Evolutionary conservation across 2,797 vertebrate genomes (phyloP).

Genomic region (Acanthurus leucopareius): DNA sequence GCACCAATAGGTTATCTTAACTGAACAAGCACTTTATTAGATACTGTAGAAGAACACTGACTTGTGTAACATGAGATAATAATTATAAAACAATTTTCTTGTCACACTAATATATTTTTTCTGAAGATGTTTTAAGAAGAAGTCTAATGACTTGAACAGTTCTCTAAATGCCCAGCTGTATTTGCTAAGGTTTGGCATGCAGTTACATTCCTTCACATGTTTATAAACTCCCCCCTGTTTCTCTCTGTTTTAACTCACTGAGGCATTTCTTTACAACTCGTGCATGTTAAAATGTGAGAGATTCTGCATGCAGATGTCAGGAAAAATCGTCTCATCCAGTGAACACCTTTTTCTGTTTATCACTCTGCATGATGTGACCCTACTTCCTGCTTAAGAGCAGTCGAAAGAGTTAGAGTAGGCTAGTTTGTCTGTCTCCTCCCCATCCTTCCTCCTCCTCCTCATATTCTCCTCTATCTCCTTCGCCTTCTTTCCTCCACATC

Average conservation of each 20-base stretch:
- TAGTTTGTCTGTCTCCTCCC: constrained; percentile 57
- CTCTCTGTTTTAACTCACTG: neutral
- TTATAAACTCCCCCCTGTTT: neutral
- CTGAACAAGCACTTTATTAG: constrained; percentile 13
- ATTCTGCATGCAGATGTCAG: constrained; percentile 33
- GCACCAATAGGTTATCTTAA: neutral
- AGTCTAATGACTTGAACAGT: neutral
- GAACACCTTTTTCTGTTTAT: constrained; percentile 3
- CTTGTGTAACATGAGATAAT: constrained; percentile 4
- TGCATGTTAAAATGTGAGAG: constrained; percentile 14
- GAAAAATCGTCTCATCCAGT: constrained; percentile 3
- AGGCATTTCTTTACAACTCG: constrained; percentile 4
- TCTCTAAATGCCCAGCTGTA: constrained; percentile 23
- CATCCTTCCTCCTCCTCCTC: constrained; percentile 66
- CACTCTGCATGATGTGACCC: constrained; percentile 6
- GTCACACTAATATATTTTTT: constrained; percentile 2
- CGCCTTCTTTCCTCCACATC: constrained; percentile 61
- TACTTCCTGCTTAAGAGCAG: constrained; percentile 44
- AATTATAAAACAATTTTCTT: constrained; percentile 13
- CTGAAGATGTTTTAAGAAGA: constrained; percentile 19
- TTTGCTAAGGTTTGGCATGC: constrained; percentile 11
- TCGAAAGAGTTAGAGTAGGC: constrained; percentile 27
- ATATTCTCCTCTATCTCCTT: constrained; percentile 42
- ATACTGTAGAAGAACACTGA: neutral
- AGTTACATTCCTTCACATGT: constrained; percentile 29